These are phyloP conservation scores for Gila robusta DNA, from an alignment of 2,797 vertebrate species.

Conservation along the genomic window DNA sequence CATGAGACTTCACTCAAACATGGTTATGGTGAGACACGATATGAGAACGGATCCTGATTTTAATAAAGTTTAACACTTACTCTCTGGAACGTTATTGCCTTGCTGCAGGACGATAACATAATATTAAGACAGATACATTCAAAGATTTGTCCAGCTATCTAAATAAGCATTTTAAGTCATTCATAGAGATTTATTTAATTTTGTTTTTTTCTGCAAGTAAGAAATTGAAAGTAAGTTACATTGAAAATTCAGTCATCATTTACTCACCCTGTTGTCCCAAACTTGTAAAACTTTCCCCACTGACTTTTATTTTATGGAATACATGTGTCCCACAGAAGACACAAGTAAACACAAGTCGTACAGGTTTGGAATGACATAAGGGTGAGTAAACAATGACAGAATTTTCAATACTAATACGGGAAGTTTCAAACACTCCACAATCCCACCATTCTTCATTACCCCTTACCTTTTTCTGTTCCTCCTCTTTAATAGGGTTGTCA, in stretches of 20 bases:
- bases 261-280: not conserved
- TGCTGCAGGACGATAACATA: constrained; percentile 61
- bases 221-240: not conserved
- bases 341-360: not conserved
- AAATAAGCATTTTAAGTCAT: not conserved
- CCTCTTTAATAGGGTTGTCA: constrained; percentile 52
- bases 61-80: constrained; percentile 59
- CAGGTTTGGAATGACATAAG: not conserved
- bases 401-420: not conserved
- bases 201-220: not conserved
- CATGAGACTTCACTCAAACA: constrained; percentile 48
- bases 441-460: not conserved
- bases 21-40: constrained; percentile 38
- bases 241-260: not conserved
- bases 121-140: constrained; percentile 23
- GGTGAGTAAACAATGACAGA: not conserved
- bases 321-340: not conserved
- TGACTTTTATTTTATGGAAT: not conserved
- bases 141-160: not conserved
- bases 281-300: constrained; percentile 1
- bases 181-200: not conserved
- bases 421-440: not conserved
- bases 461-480: constrained; percentile 58
- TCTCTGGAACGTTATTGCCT: constrained; percentile 60
- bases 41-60: constrained; percentile 46